Conservation (phyloP, 2,888 invertebrate species). For the Drosophila mulleri region DNA sequence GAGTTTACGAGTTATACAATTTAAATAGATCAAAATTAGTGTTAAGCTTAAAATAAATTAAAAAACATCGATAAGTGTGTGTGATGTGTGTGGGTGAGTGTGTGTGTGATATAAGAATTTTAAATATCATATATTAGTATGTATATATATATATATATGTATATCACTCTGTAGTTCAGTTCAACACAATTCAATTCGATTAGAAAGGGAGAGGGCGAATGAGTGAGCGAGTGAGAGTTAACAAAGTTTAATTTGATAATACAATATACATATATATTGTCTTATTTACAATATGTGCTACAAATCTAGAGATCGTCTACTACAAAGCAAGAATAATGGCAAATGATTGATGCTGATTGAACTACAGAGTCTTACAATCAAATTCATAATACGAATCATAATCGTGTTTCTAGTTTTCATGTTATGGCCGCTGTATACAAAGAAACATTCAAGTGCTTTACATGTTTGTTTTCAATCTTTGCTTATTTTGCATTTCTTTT, state of each 20-base stretch:
- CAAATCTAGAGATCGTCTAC: slow-evolving; percentile 8
- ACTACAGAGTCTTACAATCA: slow-evolving; percentile 39
- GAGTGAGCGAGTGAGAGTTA: background rate
- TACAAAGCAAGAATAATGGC: slow-evolving; percentile 20
- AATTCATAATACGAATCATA: slow-evolving; percentile 16
- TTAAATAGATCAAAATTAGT: slow-evolving; percentile 30
- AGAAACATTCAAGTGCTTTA: slow-evolving; percentile 3
- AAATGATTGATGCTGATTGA: slow-evolving; percentile 8
- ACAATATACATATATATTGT: slow-evolving; percentile 20
- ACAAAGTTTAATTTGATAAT: slow-evolving; percentile 8
- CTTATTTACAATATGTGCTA: slow-evolving; percentile 40
- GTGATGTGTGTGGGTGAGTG: slow-evolving; percentile 5
- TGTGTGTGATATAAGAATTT: slow-evolving; percentile 2
- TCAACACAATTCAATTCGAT: slow-evolving; percentile 4
- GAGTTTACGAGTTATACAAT: slow-evolving; percentile 17
- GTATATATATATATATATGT: slow-evolving; percentile 5
- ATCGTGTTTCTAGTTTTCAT: slow-evolving; percentile 11
- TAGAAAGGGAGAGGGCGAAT: background rate
- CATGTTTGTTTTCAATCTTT: slow-evolving; percentile 19
- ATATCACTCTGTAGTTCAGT: slow-evolving; percentile 24
- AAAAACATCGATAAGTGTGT: slow-evolving; percentile 19
- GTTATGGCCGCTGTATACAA: slow-evolving; percentile 8
- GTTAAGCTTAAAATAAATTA: slow-evolving; percentile 14
- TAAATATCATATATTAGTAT: background rate
- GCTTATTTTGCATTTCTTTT: slow-evolving; percentile 32